These are phyloP conservation scores for Psilopogon haemacephalus DNA, from an alignment of 2,113 vertebrate genomes.

Conservation along the genomic window DNA sequence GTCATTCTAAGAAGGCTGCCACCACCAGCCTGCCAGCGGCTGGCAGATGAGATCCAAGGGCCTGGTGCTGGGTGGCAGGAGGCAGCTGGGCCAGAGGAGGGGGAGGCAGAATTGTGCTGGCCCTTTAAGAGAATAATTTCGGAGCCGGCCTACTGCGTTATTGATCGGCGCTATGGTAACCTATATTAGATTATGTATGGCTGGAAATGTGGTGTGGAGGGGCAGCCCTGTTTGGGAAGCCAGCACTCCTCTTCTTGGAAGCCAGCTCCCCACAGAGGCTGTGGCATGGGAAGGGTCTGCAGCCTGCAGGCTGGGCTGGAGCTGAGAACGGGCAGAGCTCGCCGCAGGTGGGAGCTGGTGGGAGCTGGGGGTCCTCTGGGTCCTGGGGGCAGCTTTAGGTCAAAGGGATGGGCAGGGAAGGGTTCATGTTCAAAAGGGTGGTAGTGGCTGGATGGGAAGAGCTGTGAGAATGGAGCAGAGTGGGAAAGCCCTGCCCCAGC, in stretches of 20 bases:
- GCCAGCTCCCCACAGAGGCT: slow-evolving; percentile 49
- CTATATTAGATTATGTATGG: slow-evolving; percentile 80
- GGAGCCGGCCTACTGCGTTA: slow-evolving; percentile 72
- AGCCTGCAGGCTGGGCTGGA: not conserved
- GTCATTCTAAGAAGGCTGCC: not conserved
- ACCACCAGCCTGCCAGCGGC: rapidly evolving
- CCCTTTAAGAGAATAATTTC: slow-evolving; percentile 78
- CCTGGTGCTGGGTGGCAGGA: rapidly evolving
- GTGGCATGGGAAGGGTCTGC: slow-evolving; percentile 1
- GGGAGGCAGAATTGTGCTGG: slow-evolving; percentile 1
- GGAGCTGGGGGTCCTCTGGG: not conserved
- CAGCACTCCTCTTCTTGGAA: slow-evolving; percentile 71
- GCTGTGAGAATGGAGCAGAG: not conserved
- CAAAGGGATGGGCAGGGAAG: not conserved
- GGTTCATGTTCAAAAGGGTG: not conserved
- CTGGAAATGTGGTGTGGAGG: slow-evolving; percentile 71
- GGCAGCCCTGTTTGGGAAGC: slow-evolving; percentile 66
- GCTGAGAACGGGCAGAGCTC: not conserved
- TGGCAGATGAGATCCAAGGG: not conserved
- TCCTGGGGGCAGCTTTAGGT: not conserved
- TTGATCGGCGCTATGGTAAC: slow-evolving; percentile 81
- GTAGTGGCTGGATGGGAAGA: rapidly evolving
- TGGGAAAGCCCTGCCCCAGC: rapidly evolving
- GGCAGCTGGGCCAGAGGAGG: not conserved
- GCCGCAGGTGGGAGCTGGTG: rapidly evolving